These are phyloP conservation scores for Odiellus spinosus DNA, from an alignment of 2,888 invertebrate species.

Conservation along the genomic window DNA sequence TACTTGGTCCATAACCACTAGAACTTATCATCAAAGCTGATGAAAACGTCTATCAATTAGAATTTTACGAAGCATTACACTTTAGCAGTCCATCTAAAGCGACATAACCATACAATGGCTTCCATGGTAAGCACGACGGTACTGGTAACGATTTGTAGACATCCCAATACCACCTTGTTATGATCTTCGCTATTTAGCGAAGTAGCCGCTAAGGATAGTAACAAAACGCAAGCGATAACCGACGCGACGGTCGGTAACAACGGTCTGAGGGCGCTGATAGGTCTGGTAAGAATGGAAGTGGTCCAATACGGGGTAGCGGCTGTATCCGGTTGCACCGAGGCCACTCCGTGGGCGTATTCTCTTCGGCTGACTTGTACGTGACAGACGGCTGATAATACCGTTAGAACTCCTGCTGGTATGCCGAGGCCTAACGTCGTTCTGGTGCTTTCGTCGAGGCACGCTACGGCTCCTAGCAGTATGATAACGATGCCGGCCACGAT, in stretches of 20 bases:
- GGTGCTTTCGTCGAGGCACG: constrained; percentile 13
- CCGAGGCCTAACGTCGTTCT: constrained; percentile 3
- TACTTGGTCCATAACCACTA: too few species aligned
- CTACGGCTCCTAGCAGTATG: constrained; percentile 13
- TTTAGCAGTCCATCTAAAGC: neutral
- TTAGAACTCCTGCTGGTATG: constrained; percentile 6
- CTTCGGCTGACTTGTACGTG: constrained; percentile 4
- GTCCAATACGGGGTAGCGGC: neutral
- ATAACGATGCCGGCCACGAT: constrained; percentile 14
- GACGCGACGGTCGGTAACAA: constrained; percentile 1
- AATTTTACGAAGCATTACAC: too few species aligned
- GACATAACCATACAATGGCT: neutral
- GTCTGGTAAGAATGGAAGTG: too few species aligned
- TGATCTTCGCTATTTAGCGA: neutral
- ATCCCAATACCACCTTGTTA: neutral
- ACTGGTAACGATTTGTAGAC: neutral
- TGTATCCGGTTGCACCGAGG: neutral
- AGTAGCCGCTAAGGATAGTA: neutral
- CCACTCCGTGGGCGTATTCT: neutral
- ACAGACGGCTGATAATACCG: constrained; percentile 1
- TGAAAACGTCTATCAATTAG: too few species aligned
- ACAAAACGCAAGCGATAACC: neutral
- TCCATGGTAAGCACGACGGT: neutral
- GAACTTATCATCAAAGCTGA: too few species aligned
- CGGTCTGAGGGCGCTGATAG: neutral